Percentiles rank a stretch among this genome's conserved stretches.
Conservation (phyloP, 2,888 invertebrate genomes). For the Prosapia bicincta region DNA sequence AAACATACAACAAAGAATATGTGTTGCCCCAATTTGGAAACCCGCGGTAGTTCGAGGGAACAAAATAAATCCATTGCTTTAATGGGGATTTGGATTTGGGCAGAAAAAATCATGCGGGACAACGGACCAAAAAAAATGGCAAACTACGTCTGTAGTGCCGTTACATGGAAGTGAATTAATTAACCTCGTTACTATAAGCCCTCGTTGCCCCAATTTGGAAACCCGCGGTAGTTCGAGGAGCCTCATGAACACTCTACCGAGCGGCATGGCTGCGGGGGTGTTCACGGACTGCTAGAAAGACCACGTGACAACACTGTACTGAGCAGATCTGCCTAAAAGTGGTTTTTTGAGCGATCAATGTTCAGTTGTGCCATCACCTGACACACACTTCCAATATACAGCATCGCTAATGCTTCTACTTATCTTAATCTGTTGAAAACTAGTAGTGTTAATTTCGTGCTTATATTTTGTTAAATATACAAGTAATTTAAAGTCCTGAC, state of each 20-base stretch:
- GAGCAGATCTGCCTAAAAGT: conserved; percentile 58
- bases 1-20: too few relatives aligned
- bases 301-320: conserved; percentile 60
- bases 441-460: too few relatives aligned
- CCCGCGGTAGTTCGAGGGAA: conserved; percentile 61
- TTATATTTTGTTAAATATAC: too few relatives aligned
- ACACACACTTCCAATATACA: conserved; percentile 33
- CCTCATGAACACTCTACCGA: conserved; percentile 53
- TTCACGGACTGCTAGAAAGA: conserved; percentile 57
- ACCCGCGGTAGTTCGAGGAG: conserved; percentile 61
- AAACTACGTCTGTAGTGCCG: conserved; percentile 35
- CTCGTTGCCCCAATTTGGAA: conserved; percentile 58
- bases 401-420: too few relatives aligned
- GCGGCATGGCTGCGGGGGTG: conserved; percentile 55
- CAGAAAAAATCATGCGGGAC: too few relatives aligned
- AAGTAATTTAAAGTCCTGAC: too few relatives aligned
- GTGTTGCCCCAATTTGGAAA: conserved; percentile 59
- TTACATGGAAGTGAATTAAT: conserved; percentile 37
- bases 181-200: conserved; percentile 45
- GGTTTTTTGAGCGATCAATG: background rate
- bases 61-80: too few relatives aligned
- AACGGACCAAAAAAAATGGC: conserved; percentile 38
- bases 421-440: too few relatives aligned
- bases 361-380: conserved; percentile 17
- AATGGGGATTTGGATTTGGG: too few relatives aligned